These are phyloP conservation scores for Stenurella melanura DNA, from an alignment of 2,888 invertebrate species.

Conservation along the genomic window DNA sequence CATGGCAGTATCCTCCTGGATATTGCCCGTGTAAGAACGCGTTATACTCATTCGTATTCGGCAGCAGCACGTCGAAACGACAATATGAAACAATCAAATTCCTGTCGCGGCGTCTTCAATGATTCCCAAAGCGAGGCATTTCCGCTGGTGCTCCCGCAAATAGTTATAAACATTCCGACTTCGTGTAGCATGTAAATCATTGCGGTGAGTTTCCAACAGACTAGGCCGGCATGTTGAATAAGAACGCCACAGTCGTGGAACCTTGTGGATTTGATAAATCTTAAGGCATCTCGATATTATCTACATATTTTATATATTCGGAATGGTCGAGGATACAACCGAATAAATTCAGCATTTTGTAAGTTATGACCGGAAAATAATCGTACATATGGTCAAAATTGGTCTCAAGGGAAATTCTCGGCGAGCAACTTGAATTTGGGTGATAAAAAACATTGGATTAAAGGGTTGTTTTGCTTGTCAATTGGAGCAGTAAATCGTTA, in stretches of 20 bases:
- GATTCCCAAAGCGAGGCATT: constrained; percentile 7
- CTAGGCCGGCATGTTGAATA: constrained; percentile 4
- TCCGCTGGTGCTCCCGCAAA: constrained; percentile 8
- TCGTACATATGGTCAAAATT: neutral
- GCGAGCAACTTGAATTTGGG: neutral
- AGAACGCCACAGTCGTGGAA: neutral
- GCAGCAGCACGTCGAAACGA: neutral
- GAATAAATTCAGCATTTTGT: neutral
- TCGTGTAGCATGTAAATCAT: constrained; percentile 50
- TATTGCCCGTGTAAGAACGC: neutral
- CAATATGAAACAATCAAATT: constrained; percentile 52
- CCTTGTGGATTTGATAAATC: constrained; percentile 3
- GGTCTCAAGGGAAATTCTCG: neutral
- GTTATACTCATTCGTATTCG: constrained; percentile 18
- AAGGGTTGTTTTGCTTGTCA: neutral
- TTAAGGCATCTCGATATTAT: constrained; percentile 7
- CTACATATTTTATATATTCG: constrained; percentile 4
- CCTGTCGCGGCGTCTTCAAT: constrained; percentile 45
- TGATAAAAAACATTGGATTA: neutral
- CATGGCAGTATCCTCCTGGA: neutral
- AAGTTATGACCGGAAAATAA: neutral
- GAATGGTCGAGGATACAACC: neutral
- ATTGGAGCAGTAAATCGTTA: neutral
- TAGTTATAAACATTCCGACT: constrained; percentile 52
- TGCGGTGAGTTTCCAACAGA: constrained; percentile 37